Conservation (phyloP, 2,888 invertebrate genomes). For the Globia sparganii region DNA sequence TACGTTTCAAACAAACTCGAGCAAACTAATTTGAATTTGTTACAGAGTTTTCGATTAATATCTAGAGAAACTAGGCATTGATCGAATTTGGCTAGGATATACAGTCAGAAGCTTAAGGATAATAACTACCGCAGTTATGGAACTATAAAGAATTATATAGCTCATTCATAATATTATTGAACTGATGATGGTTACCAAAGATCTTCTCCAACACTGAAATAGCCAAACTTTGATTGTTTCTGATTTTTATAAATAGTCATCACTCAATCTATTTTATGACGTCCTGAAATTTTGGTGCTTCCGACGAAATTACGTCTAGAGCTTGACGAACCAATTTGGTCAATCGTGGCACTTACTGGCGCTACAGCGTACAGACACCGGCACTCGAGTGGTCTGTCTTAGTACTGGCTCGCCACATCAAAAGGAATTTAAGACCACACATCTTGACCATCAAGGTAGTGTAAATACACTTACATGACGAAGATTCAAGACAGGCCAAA, state of each 20-base stretch:
- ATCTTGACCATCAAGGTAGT: background rate
- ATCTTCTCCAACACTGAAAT: background rate
- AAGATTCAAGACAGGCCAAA: background rate
- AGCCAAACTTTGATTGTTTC: background rate
- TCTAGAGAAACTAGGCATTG: background rate
- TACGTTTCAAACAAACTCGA: background rate
- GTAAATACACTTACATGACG: no score
- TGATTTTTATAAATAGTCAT: no score
- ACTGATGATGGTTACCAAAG: background rate
- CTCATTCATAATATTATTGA: background rate
- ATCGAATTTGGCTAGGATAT: background rate
- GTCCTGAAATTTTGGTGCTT: background rate
- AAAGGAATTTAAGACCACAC: background rate
- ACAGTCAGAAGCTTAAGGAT: background rate
- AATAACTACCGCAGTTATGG: no score
- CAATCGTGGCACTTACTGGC: background rate
- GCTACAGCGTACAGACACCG: background rate
- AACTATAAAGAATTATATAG: background rate
- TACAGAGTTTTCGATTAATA: conserved; percentile 5
- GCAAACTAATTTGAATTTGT: background rate
- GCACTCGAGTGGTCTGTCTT: background rate
- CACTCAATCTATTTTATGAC: background rate
- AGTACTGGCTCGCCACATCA: background rate
- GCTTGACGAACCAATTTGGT: background rate
- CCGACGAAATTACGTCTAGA: background rate